phyloP scores from a whole-genome alignment of 2,888 invertebrate species.

The Polydrusus pterygomalis region DNA sequence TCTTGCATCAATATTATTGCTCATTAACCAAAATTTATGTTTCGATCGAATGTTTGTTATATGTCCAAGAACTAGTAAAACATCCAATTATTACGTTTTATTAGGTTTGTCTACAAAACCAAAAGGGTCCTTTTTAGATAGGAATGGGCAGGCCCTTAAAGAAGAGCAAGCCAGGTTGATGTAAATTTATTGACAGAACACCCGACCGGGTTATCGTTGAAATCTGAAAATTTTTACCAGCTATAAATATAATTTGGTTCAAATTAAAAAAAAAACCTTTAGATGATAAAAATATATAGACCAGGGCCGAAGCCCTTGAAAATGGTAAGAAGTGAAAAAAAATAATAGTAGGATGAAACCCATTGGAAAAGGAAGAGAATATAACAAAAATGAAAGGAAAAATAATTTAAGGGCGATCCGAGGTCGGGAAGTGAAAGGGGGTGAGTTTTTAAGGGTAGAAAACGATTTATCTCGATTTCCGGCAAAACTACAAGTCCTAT shows the following conservation, averaged over 20 bases:
- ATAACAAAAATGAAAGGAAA: too few relatives aligned
- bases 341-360: too few relatives aligned
- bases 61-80: constrained; percentile 51
- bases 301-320: too few relatives aligned
- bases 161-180: constrained; percentile 21
- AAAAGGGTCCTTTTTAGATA: constrained; percentile 28
- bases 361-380: too few relatives aligned
- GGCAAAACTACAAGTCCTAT: too few relatives aligned
- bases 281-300: too few relatives aligned
- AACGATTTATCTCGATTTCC: too few relatives aligned
- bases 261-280: too few relatives aligned
- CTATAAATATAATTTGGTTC: constrained; percentile 6
- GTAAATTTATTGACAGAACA: constrained; percentile 10
- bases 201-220: neutral
- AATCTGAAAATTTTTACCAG: constrained; percentile 8
- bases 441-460: too few relatives aligned
- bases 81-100: constrained; percentile 58
- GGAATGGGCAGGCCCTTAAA: constrained; percentile 24
- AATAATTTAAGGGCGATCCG: too few relatives aligned
- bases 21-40: constrained; percentile 56
- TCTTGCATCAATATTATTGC: constrained; percentile 51
- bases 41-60: constrained; percentile 45
- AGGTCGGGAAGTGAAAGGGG: too few relatives aligned
- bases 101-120: constrained; percentile 53
- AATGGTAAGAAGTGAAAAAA: too few relatives aligned